These are phyloP conservation scores for Drosophila aldrichi DNA, from an alignment of 2,888 invertebrate genomes.

Conservation along the genomic window DNA sequence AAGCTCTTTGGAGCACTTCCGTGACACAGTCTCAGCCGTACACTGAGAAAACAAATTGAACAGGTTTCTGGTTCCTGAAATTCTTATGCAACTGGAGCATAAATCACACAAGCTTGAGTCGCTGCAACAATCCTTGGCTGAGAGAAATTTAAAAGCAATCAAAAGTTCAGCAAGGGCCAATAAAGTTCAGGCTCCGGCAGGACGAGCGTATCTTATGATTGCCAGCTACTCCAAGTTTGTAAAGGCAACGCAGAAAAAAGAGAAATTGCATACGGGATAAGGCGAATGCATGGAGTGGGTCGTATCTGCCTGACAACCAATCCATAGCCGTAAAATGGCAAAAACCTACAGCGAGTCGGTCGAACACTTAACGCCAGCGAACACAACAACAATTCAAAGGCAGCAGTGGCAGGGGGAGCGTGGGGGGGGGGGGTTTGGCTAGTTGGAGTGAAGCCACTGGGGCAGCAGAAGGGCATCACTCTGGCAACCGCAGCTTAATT, in stretches of 20 bases:
- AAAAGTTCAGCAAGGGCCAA: conserved; percentile 24
- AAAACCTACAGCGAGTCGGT: conserved; percentile 33
- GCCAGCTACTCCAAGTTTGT: conserved; percentile 32
- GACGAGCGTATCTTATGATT: conserved; percentile 28
- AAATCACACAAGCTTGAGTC: neutral
- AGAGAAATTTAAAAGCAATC: conserved; percentile 26
- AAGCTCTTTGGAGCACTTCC: conserved; percentile 56
- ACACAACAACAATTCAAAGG: conserved; percentile 40
- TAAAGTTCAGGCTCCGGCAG: conserved; percentile 14
- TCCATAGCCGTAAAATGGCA: conserved; percentile 22
- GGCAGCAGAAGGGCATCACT: conserved; percentile 37
- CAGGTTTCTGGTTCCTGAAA: neutral
- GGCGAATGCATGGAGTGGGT: conserved; percentile 13
- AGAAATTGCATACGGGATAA: conserved; percentile 63
- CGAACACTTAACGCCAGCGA: conserved; percentile 50
- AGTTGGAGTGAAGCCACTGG: neutral
- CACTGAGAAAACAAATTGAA: conserved; percentile 10
- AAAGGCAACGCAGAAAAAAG: conserved; percentile 35
- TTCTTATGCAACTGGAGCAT: neutral
- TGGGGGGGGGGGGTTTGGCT: no score
- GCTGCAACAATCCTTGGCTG: neutral
- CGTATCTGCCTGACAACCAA: conserved; percentile 13
- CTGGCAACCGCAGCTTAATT: conserved; percentile 67
- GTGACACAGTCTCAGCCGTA: conserved; percentile 33
- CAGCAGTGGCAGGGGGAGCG: neutral